A percentile compares a stretch with the other conserved stretches of the same genome.
Conservation (phyloP, 2,113 vertebrate species). For the Tachysurus vachellii region DNA sequence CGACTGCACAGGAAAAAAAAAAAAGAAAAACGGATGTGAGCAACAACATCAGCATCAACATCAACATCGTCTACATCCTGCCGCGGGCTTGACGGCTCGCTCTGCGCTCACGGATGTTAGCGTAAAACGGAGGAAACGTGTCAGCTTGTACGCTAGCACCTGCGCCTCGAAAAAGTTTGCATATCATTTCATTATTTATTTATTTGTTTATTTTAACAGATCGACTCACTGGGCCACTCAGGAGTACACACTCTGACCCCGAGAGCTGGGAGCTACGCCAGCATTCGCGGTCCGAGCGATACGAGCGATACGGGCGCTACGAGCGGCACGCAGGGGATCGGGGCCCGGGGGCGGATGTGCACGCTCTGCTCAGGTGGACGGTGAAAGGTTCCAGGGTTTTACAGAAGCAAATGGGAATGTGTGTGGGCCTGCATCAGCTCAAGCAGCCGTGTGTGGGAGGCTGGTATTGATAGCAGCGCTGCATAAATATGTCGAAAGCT, state of each 20-base stretch:
- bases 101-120: not conserved
- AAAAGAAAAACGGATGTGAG: conserved; percentile 24
- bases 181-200: not conserved
- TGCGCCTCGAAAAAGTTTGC: not conserved
- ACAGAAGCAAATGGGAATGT: conserved; percentile 37
- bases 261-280: not conserved
- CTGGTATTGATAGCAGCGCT: conserved; percentile 48
- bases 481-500: conserved; percentile 50
- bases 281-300: not conserved
- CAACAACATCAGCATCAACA: conserved; percentile 20
- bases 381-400: conserved; percentile 34
- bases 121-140: not conserved
- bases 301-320: not conserved
- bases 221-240: not conserved
- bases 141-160: not conserved
- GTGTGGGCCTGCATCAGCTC: conserved; percentile 36
- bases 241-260: not conserved
- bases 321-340: conserved; percentile 7
- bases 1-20: conserved; percentile 4
- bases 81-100: conserved; percentile 23
- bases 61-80: conserved; percentile 36
- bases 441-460: conserved; percentile 49
- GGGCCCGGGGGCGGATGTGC: conserved; percentile 36
- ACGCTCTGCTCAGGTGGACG: conserved; percentile 44
- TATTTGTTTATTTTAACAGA: not conserved